These are phyloP conservation scores for Drosophila histrio DNA, from an alignment of 2,888 invertebrate genomes.

Conservation along the genomic window DNA sequence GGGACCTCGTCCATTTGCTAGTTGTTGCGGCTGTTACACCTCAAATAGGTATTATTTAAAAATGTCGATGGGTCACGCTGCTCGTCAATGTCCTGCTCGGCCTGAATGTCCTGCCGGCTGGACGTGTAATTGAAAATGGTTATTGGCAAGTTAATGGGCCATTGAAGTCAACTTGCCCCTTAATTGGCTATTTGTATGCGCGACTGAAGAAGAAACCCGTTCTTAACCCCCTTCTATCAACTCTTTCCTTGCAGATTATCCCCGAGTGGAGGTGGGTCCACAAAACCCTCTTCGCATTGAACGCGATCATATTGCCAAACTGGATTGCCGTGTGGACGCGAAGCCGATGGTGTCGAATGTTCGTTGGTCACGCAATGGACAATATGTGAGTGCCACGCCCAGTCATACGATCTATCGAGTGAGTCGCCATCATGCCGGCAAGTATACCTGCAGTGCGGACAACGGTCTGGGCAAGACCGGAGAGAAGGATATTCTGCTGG, in stretches of 20 bases:
- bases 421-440: slow-evolving; percentile 93
- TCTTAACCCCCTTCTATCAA: background rate
- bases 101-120: slow-evolving; percentile 9
- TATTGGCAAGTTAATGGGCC: slow-evolving; percentile 74
- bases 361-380: slow-evolving; percentile 93
- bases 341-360: slow-evolving; percentile 94
- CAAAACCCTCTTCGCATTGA: slow-evolving; percentile 95
- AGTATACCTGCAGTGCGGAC: slow-evolving; percentile 94
- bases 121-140: slow-evolving; percentile 73
- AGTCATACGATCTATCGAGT: slow-evolving; percentile 91
- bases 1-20: slow-evolving; percentile 22
- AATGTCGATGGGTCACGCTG: slow-evolving; percentile 73
- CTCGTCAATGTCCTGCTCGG: slow-evolving; percentile 47
- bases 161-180: slow-evolving; percentile 33
- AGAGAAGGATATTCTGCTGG: slow-evolving; percentile 91
- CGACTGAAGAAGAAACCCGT: slow-evolving; percentile 4
- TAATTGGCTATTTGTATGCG: slow-evolving; percentile 75
- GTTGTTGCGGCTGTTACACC: slow-evolving; percentile 53
- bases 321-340: slow-evolving; percentile 96
- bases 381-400: slow-evolving; percentile 92
- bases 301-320: slow-evolving; percentile 92
- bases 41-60: slow-evolving; percentile 72
- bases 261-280: slow-evolving; percentile 95
- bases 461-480: slow-evolving; percentile 92
- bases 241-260: slow-evolving; percentile 88